Conservation (phyloP, 1,140 invertebrate species). For the Caerostris darwini region DNA sequence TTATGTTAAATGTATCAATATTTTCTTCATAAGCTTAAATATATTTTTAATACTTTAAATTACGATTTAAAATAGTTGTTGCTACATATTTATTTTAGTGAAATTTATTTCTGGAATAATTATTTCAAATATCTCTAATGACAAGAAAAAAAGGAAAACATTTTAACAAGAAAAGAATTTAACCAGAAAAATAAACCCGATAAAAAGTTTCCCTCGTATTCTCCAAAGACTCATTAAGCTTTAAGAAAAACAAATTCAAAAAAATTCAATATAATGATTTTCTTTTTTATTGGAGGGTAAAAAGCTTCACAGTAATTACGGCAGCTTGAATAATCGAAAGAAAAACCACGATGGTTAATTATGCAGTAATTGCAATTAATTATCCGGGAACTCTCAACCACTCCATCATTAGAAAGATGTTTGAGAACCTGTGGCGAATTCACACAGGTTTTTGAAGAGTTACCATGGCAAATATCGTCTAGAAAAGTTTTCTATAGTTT, state of each 20-base stretch:
- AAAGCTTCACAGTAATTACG: background rate
- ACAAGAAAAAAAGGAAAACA: too few relatives aligned
- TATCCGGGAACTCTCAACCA: background rate
- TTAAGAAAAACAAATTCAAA: background rate
- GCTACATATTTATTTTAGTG: too few relatives aligned
- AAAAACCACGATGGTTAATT: background rate
- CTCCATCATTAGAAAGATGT: background rate
- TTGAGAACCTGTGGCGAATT: background rate
- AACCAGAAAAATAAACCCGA: too few relatives aligned
- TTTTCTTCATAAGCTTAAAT: too few relatives aligned
- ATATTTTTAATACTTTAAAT: too few relatives aligned
- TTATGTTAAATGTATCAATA: too few relatives aligned
- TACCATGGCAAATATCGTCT: too few relatives aligned
- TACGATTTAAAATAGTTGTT: too few relatives aligned
- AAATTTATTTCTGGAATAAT: too few relatives aligned
- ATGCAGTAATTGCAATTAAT: background rate
- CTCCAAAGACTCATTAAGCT: background rate
- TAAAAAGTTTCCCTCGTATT: background rate
- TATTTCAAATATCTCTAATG: too few relatives aligned
- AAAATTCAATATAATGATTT: background rate
- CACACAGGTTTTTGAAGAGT: background rate
- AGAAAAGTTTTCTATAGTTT: too few relatives aligned
- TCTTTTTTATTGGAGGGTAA: background rate
- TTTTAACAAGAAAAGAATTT: too few relatives aligned
- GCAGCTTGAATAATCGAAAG: background rate